Conservation (phyloP, 1,140 invertebrate species). For the Macrosteles quadrilineatus region DNA sequence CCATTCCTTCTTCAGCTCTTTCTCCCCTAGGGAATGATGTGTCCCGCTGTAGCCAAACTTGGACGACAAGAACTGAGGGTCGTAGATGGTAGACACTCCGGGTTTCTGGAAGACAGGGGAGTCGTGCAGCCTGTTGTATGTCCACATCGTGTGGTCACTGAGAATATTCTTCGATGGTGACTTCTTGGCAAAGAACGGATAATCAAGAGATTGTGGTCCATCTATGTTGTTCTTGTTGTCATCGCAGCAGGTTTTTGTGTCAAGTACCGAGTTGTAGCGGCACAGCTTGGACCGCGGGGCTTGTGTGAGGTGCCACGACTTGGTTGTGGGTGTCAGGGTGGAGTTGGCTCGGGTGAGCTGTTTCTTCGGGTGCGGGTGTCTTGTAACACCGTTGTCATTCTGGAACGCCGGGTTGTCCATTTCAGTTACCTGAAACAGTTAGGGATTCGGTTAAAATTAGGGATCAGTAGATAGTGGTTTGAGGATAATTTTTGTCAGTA, state of each 20-base stretch:
- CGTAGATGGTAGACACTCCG: conserved; percentile 28
- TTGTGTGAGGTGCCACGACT: conserved; percentile 20
- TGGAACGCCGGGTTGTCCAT: conserved; percentile 23
- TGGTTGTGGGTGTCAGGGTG: conserved; percentile 4
- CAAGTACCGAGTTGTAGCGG: conserved; percentile 8
- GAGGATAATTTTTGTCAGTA: too few relatives aligned
- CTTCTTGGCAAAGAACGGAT: conserved; percentile 16
- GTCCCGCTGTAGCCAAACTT: neutral
- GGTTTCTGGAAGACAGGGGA: neutral
- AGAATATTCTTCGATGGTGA: neutral
- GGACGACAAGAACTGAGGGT: conserved; percentile 21
- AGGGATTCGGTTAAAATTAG: too few relatives aligned
- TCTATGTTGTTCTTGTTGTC: neutral
- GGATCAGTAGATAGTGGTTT: too few relatives aligned
- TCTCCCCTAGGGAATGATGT: neutral
- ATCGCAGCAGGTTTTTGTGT: neutral
- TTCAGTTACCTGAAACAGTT: neutral
- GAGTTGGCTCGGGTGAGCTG: conserved; percentile 13
- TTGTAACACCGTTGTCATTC: neutral
- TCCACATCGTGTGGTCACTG: neutral
- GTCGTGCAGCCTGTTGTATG: conserved; percentile 13
- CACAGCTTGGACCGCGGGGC: neutral
- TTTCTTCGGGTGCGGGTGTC: neutral
- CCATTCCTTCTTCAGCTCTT: conserved; percentile 29
- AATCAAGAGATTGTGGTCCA: neutral